Conservation (phyloP, 2,797 vertebrate genomes). For the Squalus acanthias region DNA sequence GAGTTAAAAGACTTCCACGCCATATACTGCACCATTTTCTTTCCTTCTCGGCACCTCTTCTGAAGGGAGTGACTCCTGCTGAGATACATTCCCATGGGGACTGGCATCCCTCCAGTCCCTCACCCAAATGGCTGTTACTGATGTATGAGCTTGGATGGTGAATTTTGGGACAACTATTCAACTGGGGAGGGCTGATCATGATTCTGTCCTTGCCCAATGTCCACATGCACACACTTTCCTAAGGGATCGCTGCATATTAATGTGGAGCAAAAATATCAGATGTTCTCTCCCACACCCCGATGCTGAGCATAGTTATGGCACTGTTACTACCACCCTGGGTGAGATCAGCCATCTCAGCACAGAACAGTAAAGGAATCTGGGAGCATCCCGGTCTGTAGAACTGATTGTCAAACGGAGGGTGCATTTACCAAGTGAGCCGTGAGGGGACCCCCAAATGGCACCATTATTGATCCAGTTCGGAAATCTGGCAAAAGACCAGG, state of each 20-base stretch:
- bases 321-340: not conserved
- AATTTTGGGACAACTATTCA: not conserved
- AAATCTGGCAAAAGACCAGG: not conserved
- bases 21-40: no score
- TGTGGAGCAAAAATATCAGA: not conserved
- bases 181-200: not conserved
- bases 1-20: not conserved
- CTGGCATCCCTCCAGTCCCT: not conserved
- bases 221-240: not conserved
- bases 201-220: not conserved
- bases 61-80: not conserved
- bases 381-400: not conserved
- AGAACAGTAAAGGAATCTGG: not conserved
- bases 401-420: not conserved
- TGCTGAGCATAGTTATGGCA: not conserved
- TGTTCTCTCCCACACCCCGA: not conserved
- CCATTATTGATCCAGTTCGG: not conserved
- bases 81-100: not conserved
- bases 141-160: not conserved
- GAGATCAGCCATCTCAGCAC: not conserved
- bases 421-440: not conserved
- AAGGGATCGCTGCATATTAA: not conserved
- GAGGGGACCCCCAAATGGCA: not conserved
- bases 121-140: not conserved
- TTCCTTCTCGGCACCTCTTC: not conserved